phyloP scores from a whole-genome alignment of 2,888 invertebrate species.

The Ellobium chinense region DNA sequence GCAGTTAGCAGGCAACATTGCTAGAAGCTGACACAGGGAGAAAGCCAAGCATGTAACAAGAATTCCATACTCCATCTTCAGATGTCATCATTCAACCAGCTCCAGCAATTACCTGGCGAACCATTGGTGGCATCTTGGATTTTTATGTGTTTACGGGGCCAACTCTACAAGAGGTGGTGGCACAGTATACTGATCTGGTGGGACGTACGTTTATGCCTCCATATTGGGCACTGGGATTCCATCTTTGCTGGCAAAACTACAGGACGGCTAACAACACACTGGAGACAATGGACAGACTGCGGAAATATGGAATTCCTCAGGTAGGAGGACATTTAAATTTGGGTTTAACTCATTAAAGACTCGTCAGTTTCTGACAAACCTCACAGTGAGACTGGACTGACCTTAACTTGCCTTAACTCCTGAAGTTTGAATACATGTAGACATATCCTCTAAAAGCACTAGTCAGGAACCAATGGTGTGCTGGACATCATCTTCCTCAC shows the following conservation, averaged over 20 bases:
- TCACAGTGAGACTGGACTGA: too few relatives aligned
- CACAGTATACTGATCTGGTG: slow-evolving; percentile 80
- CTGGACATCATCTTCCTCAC: too few relatives aligned
- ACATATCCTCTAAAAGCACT: too few relatives aligned
- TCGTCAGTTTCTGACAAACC: too few relatives aligned
- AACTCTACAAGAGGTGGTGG: slow-evolving; percentile 82
- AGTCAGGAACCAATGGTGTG: too few relatives aligned
- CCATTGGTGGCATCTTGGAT: slow-evolving; percentile 90
- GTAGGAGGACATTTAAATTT: too few relatives aligned
- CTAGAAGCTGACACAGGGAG: too few relatives aligned
- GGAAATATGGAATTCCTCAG: slow-evolving; percentile 70
- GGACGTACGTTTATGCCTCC: slow-evolving; percentile 91
- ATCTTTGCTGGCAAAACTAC: slow-evolving; percentile 86
- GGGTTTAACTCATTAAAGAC: too few relatives aligned
- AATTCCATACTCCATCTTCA: slow-evolving; percentile 52
- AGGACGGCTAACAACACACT: slow-evolving; percentile 64
- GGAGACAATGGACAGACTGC: slow-evolving; percentile 70
- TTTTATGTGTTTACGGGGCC: slow-evolving; percentile 89
- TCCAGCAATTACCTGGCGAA: slow-evolving; percentile 90
- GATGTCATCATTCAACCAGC: slow-evolving; percentile 81
- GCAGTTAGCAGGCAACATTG: too few relatives aligned
- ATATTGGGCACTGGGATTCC: slow-evolving; percentile 93
- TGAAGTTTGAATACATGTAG: too few relatives aligned
- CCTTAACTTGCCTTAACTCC: too few relatives aligned
- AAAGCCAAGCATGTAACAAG: too few relatives aligned